Base-by-base conservation (phyloP, 1,140 invertebrate species). In the Ditylenchus dipsaci region DNA sequence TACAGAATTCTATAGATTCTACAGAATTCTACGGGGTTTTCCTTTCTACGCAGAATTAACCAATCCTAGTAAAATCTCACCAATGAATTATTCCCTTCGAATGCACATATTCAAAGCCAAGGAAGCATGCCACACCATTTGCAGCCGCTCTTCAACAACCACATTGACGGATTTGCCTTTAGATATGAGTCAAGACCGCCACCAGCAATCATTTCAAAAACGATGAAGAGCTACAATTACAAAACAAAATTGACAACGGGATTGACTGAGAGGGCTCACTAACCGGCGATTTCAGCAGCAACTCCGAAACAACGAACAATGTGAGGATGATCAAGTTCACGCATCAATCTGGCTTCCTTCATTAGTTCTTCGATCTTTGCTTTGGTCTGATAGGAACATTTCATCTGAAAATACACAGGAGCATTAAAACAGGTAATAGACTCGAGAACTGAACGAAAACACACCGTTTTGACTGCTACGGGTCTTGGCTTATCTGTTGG, bases 51-150 rank as follows among this genome's bases (percentile, higher is more conserved):
- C n/a, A n/a, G n/a, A n/a, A n/a, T n/a, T n/a, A n/a, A n/a, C n/a
- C n/a, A n/a, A n/a, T n/a, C 33, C 33, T 3, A 11, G 3, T 38
- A 38, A 38, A 38, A n/a, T n/a, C 33, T 38, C 11, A 53, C 49
- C 49, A 21, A 15, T 53, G 49, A 21, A 53, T 21, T 3, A 53
- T 53, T 84, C 93, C 94, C 80, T 94, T 90, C 78, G 89, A 88
- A 86, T 96, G 93, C 82, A 97, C 86, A 85, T 95, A 96, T 21
- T 90, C 92, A 97, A 95, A 65, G 92, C 93, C 9, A 30, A 13
- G 0, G 71, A 68, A 1, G 57, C 69, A 38, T 73, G 57, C 1
- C 21, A 15, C 8, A 47, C 30, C 11, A 73, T 72, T 23, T 67
- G 53, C 15, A 71, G 8, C 1, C 65, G 65, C 9, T 66, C n/a